Evolutionary conservation across 2,888 invertebrate genomes (phyloP), one percentile per base, ranked within the genome.

Genomic region (Carcina quercana): DNA sequence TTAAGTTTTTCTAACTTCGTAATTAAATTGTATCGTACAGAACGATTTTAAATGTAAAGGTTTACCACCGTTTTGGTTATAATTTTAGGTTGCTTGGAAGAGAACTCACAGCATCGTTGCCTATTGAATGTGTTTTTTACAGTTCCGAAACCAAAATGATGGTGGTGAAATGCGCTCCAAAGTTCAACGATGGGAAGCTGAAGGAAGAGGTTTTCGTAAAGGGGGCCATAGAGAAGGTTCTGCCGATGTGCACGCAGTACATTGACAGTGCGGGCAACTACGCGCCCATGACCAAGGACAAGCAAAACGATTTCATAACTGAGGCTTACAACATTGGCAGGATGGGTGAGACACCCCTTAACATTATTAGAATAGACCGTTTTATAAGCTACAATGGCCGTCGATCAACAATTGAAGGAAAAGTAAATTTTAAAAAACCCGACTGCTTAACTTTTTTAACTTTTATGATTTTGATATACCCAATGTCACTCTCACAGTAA

Each of bases 111-210:
- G n/a, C 12, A 12, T 17, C 3, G 15, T 12, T n/a, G n/a, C 10
- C 11, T n/a, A n/a, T n/a, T n/a, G n/a, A n/a, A n/a, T n/a, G n/a
- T n/a, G 7, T 17, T 17, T 24, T 24, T 32, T 27, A 8, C 61
- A 94, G 91, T 51, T 98, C 98, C 0, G 99, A 99, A 58, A 95
- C 96, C 41, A 99, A 98, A 80, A 95, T 96, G 90, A 99, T 99
- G 99, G 95, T 96, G 3, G 98, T 99, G 14, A 95, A 94, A 71
- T 96, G 95, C 65, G 88, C 90, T 8, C 90, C 93, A 1, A 94
- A 94, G 59, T 92, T 91, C 60, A 87, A 87, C 34, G 90, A 91
- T 50, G 87, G 87, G 25, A 90, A 90, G 49, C 31, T 58, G 1
- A 90, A 91, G 57, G 94, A 95, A 65, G 86, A 93, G 21, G 92